Evolutionary conservation across 1,140 invertebrate species (phyloP), one percentile per base, ranked within the genome.

Genomic region (Saxidomus purpurata): DNA sequence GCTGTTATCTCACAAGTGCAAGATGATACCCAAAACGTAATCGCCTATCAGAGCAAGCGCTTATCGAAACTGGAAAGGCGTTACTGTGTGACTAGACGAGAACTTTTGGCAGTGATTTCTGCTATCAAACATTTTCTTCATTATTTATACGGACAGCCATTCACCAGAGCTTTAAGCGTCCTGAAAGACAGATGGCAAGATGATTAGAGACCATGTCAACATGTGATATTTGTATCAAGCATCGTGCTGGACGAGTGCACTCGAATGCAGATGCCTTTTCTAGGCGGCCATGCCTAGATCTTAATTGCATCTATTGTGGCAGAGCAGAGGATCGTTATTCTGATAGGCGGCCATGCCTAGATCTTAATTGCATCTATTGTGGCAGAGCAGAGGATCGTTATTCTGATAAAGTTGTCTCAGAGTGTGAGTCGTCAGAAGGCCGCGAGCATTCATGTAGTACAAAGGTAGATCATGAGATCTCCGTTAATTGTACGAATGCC

Each of bases 1-100:
- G 95, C 93, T 31, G 94, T 95, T 11, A 61, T 96, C 17, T 91
- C 93, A 28, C 95, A 96, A 90, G 87, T 92, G 6, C 47, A 92
- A 22, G 89, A 93, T 43, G 91, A 92, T 17, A 4, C 69, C 47
- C 61, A 89, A 47, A 59, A 47, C 4, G 79, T 89, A 1, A 76
- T 84, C 9, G 80, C 79, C 13, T 89, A 89, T 36, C 25, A 13
- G 25, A 83, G 79, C 40, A 71, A 49, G 28, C 49, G 28, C 0
- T 47, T 89, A 17, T 0, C 28, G 17, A 84, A 82, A 43, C 13
- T 67, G 1, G 87, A 89, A 55, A 17, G 63, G 11, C 17, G 52
- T n/a, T 83, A 89, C 40, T 87, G 55, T 71, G 67, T 55, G 17
- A 85, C 59, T 11, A 69, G 77, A 79, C 90, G 81, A 38, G 59